Percentiles rank a stretch among this genome's conserved stretches.
Evolutionary conservation across 2,113 vertebrate species (phyloP).

Genomic region (Oriolus oriolus): DNA sequence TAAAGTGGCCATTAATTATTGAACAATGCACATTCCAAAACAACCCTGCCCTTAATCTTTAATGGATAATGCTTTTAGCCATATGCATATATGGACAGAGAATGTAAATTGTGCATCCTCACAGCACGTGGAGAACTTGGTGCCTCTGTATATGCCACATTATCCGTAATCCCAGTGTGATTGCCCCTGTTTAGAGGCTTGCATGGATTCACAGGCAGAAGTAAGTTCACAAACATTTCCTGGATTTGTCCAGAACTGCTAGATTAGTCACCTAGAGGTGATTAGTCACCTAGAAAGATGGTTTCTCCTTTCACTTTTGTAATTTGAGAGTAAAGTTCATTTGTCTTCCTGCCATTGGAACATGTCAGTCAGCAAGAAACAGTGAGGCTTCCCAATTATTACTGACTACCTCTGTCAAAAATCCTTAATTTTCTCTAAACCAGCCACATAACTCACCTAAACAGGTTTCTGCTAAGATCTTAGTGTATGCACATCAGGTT

Average conservation of each 20-base stretch:
- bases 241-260: neutral
- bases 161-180: neutral
- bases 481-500: neutral
- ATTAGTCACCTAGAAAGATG: neutral
- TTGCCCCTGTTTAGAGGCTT: neutral
- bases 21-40: neutral
- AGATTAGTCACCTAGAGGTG: neutral
- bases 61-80: neutral
- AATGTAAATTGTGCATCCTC: neutral
- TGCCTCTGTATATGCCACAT: neutral
- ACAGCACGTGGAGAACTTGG: neutral
- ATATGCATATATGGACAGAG: neutral
- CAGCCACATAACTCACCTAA: neutral
- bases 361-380: neutral
- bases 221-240: neutral
- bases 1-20: slow-evolving; percentile 14
- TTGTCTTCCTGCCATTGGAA: neutral
- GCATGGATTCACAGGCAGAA: neutral
- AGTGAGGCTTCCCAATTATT: neutral
- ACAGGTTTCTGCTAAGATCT: neutral
- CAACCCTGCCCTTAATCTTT: neutral
- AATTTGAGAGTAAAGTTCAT: neutral
- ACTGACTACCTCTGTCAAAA: neutral
- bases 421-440: neutral
- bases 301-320: neutral